Evolutionary conservation across 2,113 vertebrate species (phyloP), one percentile per base, ranked within the genome.

Genomic region (Craseonycteris thonglongyai): DNA sequence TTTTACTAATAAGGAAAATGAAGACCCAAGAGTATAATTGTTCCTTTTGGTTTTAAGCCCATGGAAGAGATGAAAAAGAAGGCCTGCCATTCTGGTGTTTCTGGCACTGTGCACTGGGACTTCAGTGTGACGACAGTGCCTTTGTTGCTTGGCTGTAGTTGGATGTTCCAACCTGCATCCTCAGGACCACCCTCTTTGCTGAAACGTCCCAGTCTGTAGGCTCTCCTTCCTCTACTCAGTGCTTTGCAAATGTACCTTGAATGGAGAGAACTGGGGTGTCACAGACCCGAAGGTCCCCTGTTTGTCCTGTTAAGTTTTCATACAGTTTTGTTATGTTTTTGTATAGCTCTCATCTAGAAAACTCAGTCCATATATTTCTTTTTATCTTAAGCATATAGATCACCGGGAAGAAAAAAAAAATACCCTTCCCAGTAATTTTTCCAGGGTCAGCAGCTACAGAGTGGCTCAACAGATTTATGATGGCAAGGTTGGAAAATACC

Each of bases 381-480:
- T 96, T 72, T 81, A 58, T 84, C 35, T 65, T 75, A 59, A 66
- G 7, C 26, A 63, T 69, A 10, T 26, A 28, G 58, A 42, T 94
- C 93, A 76, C 80, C 87, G 87, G 14, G 15, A 63, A 61, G 30
- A 21, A n/a, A 56, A 3, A 30, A 40, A 68, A 95, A 96, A 90
- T 14, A 76, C 74, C 40, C 75, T 19, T 12, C 78, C 47, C 24
- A 11, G 71, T 47, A 59, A n/a, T 54, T 79, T 49, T 95, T 95
- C 59, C 49, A 92, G 35, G 56, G 90, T 65, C 38, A 75, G 54
- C 78, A 90, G 61, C 69, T 72, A 66, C 59, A 51, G 71, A 79
- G 71, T n/a, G 33, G 22, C 45, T 85, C 81, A 85, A 15, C 24
- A 81, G 83, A 95, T 96, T 96, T 95, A 96, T 69, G 91, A 82